Evolutionary conservation across 2,113 vertebrate species (phyloP).

Genomic region (Lethenteron camtschaticum): DNA sequence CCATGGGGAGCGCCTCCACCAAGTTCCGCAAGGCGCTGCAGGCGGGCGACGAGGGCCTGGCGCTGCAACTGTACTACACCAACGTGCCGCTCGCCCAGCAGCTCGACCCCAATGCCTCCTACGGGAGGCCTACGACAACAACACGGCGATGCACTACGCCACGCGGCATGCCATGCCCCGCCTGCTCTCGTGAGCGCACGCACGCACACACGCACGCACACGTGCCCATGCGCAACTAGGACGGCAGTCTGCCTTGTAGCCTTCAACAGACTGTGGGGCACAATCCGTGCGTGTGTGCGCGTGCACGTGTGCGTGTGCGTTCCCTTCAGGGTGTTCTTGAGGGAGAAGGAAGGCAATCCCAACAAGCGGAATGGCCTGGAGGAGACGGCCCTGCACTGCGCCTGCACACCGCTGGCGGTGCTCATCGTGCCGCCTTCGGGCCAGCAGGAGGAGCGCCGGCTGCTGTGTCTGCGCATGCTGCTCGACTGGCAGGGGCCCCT

Average conservation of each 20-base stretch:
- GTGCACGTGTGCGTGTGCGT: neutral
- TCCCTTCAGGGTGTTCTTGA: conserved; percentile 53
- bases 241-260: neutral
- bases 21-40: conserved; percentile 96
- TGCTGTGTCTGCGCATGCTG: conserved; percentile 55
- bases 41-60: conserved; percentile 76
- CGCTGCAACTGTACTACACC: conserved; percentile 82
- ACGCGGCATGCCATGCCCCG: conserved; percentile 80
- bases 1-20: conserved; percentile 91
- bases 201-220: neutral
- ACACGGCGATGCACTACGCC: conserved; percentile 89
- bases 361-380: conserved; percentile 94
- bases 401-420: conserved; percentile 63
- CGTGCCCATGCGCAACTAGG: neutral
- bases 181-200: conserved; percentile 52
- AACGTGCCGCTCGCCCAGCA: conserved; percentile 90
- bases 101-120: conserved; percentile 86
- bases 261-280: neutral
- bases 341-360: conserved; percentile 82
- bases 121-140: conserved; percentile 96
- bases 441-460: neutral
- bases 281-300: neutral
- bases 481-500: conserved; percentile 87
- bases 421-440: conserved; percentile 50
- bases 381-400: conserved; percentile 77